These are phyloP conservation scores for Halictus ligatus DNA, from an alignment of 2,888 invertebrate genomes.

Conservation along the genomic window DNA sequence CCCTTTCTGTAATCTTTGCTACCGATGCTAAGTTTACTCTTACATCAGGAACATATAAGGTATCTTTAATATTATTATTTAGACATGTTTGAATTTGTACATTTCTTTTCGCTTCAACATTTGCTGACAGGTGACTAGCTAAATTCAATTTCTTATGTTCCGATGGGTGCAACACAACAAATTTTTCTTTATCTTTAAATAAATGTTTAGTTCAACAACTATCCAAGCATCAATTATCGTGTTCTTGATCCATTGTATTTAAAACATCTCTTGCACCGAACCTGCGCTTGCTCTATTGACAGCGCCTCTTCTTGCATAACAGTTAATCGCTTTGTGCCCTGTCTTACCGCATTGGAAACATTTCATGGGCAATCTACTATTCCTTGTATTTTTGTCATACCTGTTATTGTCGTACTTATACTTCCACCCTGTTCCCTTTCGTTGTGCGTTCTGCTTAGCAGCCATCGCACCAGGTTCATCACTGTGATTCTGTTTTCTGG, in stretches of 20 bases:
- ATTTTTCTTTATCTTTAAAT: too few relatives aligned
- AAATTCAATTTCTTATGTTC: neutral
- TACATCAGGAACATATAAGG: too few relatives aligned
- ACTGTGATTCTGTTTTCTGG: neutral
- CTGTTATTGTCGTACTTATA: neutral
- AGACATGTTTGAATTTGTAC: neutral
- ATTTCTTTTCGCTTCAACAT: neutral
- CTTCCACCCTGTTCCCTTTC: neutral
- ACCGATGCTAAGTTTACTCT: neutral
- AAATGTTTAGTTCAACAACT: too few relatives aligned
- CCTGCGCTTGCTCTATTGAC: neutral
- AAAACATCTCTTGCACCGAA: neutral
- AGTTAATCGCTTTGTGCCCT: neutral
- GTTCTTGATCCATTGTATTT: too few relatives aligned
- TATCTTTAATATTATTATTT: neutral
- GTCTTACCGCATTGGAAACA: too few relatives aligned
- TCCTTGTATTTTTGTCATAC: too few relatives aligned
- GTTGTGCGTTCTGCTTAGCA: neutral
- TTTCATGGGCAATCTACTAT: too few relatives aligned
- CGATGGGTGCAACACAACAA: neutral
- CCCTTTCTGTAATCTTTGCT: neutral
- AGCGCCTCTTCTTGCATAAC: neutral
- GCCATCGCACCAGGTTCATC: neutral
- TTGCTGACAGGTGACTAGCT: constrained; percentile 11
- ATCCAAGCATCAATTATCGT: too few relatives aligned